Evolutionary conservation across 1,140 invertebrate genomes (phyloP), one percentile per base, ranked within the genome.

Genomic region (Magallana ariakensis): DNA sequence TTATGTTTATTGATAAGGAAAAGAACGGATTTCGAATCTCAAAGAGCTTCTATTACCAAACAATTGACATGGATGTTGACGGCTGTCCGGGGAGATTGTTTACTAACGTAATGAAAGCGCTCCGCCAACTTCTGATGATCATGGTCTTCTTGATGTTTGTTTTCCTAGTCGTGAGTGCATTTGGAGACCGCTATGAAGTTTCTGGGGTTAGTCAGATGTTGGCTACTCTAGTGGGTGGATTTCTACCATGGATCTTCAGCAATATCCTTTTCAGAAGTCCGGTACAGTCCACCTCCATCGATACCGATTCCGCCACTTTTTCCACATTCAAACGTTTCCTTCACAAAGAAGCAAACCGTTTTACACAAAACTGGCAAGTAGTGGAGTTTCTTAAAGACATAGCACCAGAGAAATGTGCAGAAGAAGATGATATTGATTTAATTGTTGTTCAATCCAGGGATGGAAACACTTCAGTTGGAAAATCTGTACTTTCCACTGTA

Each of bases 131-230:
- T 58, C 46, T 85, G 3, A 80, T 85, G 7, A 90, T 92, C 19
- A 46, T 91, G 2, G 57, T 90, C 7, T 92, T 92, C 83, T 84
- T 92, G 3, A 55, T 90, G 19, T 92, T 92, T 70, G 88, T 92
- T 60, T 80, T 91, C 16, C 60, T 92, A 9, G 89, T 92, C n/a
- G 90, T 92, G 16, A 85, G 90, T 85, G 88, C 91, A 0, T 91
- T 92, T 87, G 91, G 91, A 9, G 88, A 91, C 33, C 83, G 86
- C 55, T 92, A 92, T 56, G 81, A 89, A 58, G 88, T 92, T 1
- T 92, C 91, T 11, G 80, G 89, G 1, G 90, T 90, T 83, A 91
- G 91, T 83, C 91, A 91, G 87, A 90, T 90, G n/a, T 60, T 92
- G 54, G 91, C 90, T 26, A 90, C 92, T 2, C 75, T 90, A 4